Base-by-base conservation (phyloP, 1,140 invertebrate genomes). In the Drosophila nannoptera region DNA sequence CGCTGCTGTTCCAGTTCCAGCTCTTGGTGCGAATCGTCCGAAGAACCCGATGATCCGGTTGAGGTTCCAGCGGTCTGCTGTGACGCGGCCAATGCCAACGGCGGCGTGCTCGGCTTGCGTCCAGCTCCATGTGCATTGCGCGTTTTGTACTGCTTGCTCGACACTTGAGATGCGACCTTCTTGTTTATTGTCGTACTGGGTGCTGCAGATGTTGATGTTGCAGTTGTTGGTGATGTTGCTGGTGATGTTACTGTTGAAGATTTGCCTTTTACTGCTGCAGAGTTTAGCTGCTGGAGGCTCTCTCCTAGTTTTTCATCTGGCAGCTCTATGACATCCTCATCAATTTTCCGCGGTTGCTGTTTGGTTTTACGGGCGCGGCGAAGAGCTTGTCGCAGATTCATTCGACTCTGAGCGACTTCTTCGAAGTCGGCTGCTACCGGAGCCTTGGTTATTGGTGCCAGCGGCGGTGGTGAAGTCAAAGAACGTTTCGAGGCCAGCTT, bases 301-400 rank as follows among this genome's bases (percentile, higher is more conserved):
- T 55, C 53, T 11, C 32, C 40, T 46, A 31, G 14, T 29, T 49
- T 73, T 9, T 80, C 69, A 7, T 43, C 60, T 12, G 54, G 75
- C 45, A 86, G 32, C 45, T 81, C 82, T 29, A 87, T 4, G 11
- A 38, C 55, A 14, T 78, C 67, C 6, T 86, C 80, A 48, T 77
- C 77, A 49, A 68, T 67, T 0, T 68, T 9, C 0, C 81, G 67
- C 0, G 82, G 82, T 29, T 86, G 82, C n/a, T 86, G 81, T 64
- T 86, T 86, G 2, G 81, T 86, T 35, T 86, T 87, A 9, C 84
- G 68, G 4, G 87, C 86, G 16, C 88, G 73, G 7, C 75, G 84
- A 11, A 89, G 31, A 0, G 86, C 88, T 54, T 89, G 83, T 0
- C 81, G 71, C 33, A 89, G 55, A 69, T 89, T 89, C 53, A 77